Percentiles rank a stretch among this genome's conserved stretches.
phyloP scores from a whole-genome alignment of 1,140 invertebrate genomes.

The Cydia amplana region DNA sequence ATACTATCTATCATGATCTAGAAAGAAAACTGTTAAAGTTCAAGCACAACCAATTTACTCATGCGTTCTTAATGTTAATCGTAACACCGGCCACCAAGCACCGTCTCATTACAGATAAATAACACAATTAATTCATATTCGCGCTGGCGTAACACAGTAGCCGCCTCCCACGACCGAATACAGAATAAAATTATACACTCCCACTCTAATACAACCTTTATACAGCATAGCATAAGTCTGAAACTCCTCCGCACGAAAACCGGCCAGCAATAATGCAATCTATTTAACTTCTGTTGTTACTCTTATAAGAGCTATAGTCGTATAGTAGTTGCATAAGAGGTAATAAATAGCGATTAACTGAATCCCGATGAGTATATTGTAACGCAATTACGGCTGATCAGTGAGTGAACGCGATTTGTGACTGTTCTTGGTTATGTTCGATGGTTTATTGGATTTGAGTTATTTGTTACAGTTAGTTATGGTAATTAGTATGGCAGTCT shows the following conservation, averaged over 20 bases:
- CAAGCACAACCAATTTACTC: not conserved
- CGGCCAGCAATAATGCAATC: not conserved
- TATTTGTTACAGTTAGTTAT: not conserved
- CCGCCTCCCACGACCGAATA: constrained; percentile 21
- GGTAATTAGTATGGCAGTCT: not conserved
- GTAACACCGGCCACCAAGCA: constrained; percentile 15
- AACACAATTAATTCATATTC: constrained; percentile 29
- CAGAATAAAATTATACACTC: constrained; percentile 21
- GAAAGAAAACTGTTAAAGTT: too few species aligned
- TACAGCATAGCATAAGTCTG: not conserved
- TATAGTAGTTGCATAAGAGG: constrained; percentile 11
- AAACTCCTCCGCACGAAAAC: not conserved
- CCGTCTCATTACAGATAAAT: constrained; percentile 30
- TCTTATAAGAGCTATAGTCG: constrained; percentile 25
- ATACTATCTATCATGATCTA: not conserved
- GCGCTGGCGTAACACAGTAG: constrained; percentile 23
- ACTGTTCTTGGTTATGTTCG: not conserved
- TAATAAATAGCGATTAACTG: constrained; percentile 18
- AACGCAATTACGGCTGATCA: constrained; percentile 7
- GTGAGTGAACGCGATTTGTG: constrained; percentile 3
- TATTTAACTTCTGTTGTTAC: not conserved
- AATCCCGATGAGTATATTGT: constrained; percentile 20
- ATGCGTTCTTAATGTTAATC: constrained; percentile 14
- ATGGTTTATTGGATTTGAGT: not conserved
- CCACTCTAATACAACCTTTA: constrained; percentile 15